A percentile compares a stretch with the other conserved stretches of the same genome.
phyloP scores from a whole-genome alignment of 2,888 invertebrate genomes.

The Nezara viridula region DNA sequence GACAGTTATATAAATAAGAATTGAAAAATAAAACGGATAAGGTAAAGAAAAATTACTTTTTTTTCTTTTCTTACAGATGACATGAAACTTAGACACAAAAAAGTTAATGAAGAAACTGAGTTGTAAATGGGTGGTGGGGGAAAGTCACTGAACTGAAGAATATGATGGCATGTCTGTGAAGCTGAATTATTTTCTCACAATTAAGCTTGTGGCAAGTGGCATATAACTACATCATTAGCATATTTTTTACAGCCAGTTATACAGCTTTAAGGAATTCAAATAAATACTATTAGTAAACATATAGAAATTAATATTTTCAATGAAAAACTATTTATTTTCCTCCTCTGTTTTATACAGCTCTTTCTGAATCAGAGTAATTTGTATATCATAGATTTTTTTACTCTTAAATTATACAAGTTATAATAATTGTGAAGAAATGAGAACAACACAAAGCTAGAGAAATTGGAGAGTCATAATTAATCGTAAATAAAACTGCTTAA shows the following conservation, averaged over 20 bases:
- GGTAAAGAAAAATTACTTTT: slow-evolving; percentile 1
- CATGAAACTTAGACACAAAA: slow-evolving; percentile 37
- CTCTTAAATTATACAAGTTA: not conserved
- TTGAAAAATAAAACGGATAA: not conserved
- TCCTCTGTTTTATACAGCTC: not conserved
- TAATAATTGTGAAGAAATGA: not conserved
- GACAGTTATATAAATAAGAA: not conserved
- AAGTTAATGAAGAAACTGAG: not conserved
- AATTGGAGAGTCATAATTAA: not conserved
- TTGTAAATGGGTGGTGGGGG: slow-evolving; percentile 21
- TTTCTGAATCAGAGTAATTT: not conserved
- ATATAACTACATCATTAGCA: slow-evolving; percentile 14
- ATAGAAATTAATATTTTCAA: not conserved
- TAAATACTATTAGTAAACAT: not conserved
- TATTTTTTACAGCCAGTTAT: not conserved
- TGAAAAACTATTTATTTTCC: not conserved
- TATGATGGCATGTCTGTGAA: slow-evolving; percentile 27
- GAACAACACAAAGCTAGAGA: not conserved
- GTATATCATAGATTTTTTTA: not conserved
- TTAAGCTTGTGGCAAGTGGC: not conserved
- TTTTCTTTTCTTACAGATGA: slow-evolving; percentile 31
- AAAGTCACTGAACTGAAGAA: slow-evolving; percentile 42
- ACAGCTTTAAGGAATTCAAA: not conserved
- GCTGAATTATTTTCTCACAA: slow-evolving; percentile 44
- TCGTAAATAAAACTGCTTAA: too few species aligned